Percentiles rank a stretch among this genome's conserved stretches.
Evolutionary conservation across 2,113 vertebrate species (phyloP).

Genomic region (Irena cyanogastra): DNA sequence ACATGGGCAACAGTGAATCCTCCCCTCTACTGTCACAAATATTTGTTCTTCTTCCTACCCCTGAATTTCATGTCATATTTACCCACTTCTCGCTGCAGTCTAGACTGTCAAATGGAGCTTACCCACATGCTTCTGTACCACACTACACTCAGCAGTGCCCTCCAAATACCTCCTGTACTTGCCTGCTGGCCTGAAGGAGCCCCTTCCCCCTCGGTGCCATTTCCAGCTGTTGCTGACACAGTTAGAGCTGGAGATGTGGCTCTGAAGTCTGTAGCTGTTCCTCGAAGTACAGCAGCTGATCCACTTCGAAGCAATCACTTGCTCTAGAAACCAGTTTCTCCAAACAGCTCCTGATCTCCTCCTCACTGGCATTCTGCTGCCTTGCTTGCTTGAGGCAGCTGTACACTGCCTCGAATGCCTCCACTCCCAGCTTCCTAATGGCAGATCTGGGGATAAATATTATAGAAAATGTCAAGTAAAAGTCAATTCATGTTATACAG

Average conservation of each 20-base stretch:
- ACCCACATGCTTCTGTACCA: background rate
- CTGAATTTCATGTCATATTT: background rate
- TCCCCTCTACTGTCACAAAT: background rate
- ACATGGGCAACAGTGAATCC: rapidly evolving
- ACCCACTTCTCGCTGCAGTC: background rate
- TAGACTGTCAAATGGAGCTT: background rate
- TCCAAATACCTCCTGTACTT: background rate
- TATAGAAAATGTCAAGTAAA: background rate
- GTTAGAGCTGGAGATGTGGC: background rate
- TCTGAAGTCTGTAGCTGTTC: constrained; percentile 64
- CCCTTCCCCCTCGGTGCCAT: background rate
- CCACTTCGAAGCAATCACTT: constrained; percentile 77
- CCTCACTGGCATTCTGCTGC: constrained; percentile 53
- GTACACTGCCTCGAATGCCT: constrained; percentile 75
- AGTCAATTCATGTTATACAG: background rate
- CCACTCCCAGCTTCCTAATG: constrained; percentile 68
- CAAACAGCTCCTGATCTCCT: constrained; percentile 56
- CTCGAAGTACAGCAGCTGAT: constrained; percentile 84
- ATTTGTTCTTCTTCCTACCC: background rate
- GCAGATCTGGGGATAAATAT: constrained; percentile 66
- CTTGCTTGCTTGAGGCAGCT: constrained; percentile 72
- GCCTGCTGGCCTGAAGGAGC: background rate
- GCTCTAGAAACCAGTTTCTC: constrained; percentile 63
- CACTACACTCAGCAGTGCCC: background rate
- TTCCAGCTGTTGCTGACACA: background rate